Base-by-base conservation (phyloP, 2,888 invertebrate genomes). In the Nymphalis c-album region DNA sequence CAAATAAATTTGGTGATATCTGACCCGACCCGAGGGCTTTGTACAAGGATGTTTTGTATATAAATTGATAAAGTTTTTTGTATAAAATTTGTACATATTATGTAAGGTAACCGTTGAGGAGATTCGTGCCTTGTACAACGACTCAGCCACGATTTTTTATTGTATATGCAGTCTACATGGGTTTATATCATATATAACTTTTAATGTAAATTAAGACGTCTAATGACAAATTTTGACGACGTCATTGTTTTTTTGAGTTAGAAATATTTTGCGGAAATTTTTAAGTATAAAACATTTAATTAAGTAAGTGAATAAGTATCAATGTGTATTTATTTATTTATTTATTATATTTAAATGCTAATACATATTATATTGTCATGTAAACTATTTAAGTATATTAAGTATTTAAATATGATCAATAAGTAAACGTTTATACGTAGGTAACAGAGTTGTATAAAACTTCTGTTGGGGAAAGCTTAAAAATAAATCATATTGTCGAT, bases 31-130 rank as follows among this genome's bases (percentile, higher is more conserved):
- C 68, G 22, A 45, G 31, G 18, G 50, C 60, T 26, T 67, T 57
- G 26, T 51, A 65, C 58, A 53, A 51, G 40, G 57, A 57, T 13
- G 8, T 26, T 35, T 57, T 57, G 57, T 57, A 57, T 67, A 31
- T 61, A 64, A 40, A 64, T 55, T 59, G 48, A 63, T 18, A n/a
- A 64, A 50, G 51, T 55, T 60, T 17, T 20, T 53, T 71, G 67
- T 73, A 68, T 68, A 64, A 71, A 69, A 22, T 53, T 48, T 73
- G 73, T 73, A 73, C 58, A 72, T 72, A 71, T 64, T 60, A 45
- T 63, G 47, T 69, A 67, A 69, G 63, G 40, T 65, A 57, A 64
- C 48, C 13, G 57, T 48, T 67, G 60, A 47, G 53, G 48, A 50
- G 62, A 64, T 62, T 68, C 60, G 67, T 72, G 70, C 68, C 68